Percentiles rank a stretch among this genome's conserved stretches.
These are phyloP conservation scores for Xestia rhomboidea DNA, from an alignment of 2,888 invertebrate genomes.

Conservation along the genomic window DNA sequence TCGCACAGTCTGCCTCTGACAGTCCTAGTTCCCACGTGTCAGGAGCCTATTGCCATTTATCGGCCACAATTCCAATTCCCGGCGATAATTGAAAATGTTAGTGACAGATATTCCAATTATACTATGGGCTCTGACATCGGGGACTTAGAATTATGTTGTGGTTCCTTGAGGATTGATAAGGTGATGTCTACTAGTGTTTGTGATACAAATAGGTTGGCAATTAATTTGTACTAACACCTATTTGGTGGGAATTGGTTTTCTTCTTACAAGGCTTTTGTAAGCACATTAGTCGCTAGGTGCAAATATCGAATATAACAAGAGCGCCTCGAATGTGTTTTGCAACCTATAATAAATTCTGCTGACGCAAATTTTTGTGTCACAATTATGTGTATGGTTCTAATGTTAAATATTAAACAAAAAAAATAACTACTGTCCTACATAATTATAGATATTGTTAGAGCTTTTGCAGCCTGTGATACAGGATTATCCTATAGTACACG, in stretches of 20 bases:
- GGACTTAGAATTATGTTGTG: slow-evolving; percentile 28
- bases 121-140: slow-evolving; percentile 20
- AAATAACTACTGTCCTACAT: too few relatives aligned
- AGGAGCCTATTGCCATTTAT: slow-evolving; percentile 36
- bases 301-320: too few relatives aligned
- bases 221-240: slow-evolving; percentile 5
- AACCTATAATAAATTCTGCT: too few relatives aligned
- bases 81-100: slow-evolving; percentile 58
- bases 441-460: too few relatives aligned
- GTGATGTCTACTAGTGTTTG: slow-evolving; percentile 13
- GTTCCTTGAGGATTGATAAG: slow-evolving; percentile 20
- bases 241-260: neutral
- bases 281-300: too few relatives aligned
- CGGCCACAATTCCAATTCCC: slow-evolving; percentile 51
- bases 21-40: slow-evolving; percentile 48
- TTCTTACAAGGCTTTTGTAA: too few relatives aligned
- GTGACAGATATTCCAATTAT: slow-evolving; percentile 59
- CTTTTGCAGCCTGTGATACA: too few relatives aligned
- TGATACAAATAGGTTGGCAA: neutral
- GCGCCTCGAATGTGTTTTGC: too few relatives aligned
- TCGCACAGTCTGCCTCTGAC: slow-evolving; percentile 4
- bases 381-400: too few relatives aligned
- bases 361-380: too few relatives aligned
- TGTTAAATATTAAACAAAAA: too few relatives aligned
- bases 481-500: too few relatives aligned